Percentiles rank a stretch among this genome's conserved stretches.
phyloP scores from a whole-genome alignment of 2,888 invertebrate species.

The Hedychridium roseum region DNA sequence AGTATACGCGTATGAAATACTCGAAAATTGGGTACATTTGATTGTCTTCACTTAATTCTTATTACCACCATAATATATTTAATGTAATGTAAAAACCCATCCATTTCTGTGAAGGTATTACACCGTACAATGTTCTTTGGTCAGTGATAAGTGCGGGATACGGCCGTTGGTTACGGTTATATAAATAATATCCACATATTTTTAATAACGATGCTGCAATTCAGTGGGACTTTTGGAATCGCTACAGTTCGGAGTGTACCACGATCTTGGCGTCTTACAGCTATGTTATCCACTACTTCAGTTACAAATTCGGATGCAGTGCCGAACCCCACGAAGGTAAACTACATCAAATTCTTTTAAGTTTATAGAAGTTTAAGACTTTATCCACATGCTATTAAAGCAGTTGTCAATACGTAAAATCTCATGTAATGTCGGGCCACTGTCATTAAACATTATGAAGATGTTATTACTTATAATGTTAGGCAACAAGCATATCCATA shows the following conservation, averaged over 20 bases:
- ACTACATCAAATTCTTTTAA: neutral
- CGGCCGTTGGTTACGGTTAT: constrained; percentile 13
- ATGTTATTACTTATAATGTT: too few relatives aligned
- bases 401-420: neutral
- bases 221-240: constrained; percentile 32
- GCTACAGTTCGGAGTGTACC: constrained; percentile 29
- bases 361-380: neutral
- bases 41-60: too few relatives aligned
- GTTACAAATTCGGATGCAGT: neutral
- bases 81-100: too few relatives aligned
- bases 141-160: neutral
- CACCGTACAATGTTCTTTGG: too few relatives aligned
- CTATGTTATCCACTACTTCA: constrained; percentile 6
- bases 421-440: too few relatives aligned
- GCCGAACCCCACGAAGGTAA: constrained; percentile 13
- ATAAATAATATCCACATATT: constrained; percentile 31
- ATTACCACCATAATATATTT: too few relatives aligned
- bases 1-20: too few relatives aligned
- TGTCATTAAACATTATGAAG: too few relatives aligned
- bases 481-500: too few relatives aligned
- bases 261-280: constrained; percentile 25
- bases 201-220: constrained; percentile 43
- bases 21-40: too few relatives aligned
- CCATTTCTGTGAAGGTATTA: too few relatives aligned
- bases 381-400: neutral